phyloP scores from a whole-genome alignment of 2,888 invertebrate genomes.

The Neria commutata region DNA sequence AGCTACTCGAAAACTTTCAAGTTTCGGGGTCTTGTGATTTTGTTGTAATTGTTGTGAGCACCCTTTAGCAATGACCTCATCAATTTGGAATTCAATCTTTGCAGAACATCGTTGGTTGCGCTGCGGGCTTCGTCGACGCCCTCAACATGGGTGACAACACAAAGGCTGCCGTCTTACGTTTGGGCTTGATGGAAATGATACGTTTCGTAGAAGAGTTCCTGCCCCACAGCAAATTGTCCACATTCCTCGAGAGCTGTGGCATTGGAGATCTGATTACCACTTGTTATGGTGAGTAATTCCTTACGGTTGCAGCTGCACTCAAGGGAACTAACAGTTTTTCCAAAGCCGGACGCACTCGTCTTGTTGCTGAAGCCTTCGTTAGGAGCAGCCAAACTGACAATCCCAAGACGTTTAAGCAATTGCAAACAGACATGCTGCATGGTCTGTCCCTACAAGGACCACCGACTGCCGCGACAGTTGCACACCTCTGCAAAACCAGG shows the following conservation, averaged over 20 bases:
- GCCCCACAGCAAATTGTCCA: conserved; percentile 85
- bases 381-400: no score
- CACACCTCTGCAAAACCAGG: conserved; percentile 88
- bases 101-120: conserved; percentile 97
- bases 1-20: no score
- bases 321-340: no score
- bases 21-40: no score
- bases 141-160: conserved; percentile 95
- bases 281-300: conserved; percentile 73
- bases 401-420: conserved; percentile 84
- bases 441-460: conserved; percentile 99
- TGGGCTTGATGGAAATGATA: conserved; percentile 99
- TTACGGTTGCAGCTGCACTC: not conserved
- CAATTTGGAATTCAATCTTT: no score
- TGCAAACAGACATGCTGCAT: conserved; percentile 95
- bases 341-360: conserved; percentile 91
- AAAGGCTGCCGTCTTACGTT: conserved; percentile 96
- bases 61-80: no score
- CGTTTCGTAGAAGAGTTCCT: conserved; percentile 94
- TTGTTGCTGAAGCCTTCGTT: conserved; percentile 94
- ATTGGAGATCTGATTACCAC: conserved; percentile 98
- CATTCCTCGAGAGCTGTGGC: conserved; percentile 98
- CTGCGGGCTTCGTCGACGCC: conserved; percentile 97
- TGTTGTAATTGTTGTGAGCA: no score
- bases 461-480: conserved; percentile 95